These are phyloP conservation scores for Cossypha caffra DNA, from an alignment of 2,797 vertebrate genomes.

Conservation along the genomic window DNA sequence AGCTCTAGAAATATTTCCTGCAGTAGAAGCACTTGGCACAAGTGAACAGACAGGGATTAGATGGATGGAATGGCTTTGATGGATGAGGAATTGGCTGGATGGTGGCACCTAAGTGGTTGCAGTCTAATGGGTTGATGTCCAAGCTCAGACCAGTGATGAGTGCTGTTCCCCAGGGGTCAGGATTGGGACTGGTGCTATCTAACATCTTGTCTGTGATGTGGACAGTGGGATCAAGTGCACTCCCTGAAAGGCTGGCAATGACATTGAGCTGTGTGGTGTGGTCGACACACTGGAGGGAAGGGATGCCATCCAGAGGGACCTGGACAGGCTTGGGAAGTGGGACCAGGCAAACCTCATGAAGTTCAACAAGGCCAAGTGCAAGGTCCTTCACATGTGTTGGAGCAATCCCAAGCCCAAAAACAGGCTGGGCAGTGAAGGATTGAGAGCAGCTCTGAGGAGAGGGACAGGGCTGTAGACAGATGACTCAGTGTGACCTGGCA, in stretches of 20 bases:
- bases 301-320: background rate
- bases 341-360: background rate
- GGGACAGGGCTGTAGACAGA: background rate
- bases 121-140: background rate
- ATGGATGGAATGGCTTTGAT: no score
- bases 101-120: background rate
- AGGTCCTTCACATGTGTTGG: background rate
- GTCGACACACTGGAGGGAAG: accelerated
- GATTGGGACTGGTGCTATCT: background rate
- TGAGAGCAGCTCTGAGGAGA: background rate
- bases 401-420: background rate
- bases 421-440: background rate
- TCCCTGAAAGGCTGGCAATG: background rate
- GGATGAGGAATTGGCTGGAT: background rate
- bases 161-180: accelerated
- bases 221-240: background rate
- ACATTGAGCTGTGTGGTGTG: accelerated
- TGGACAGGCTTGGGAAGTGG: background rate
- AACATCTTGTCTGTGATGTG: background rate
- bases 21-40: background rate
- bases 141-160: background rate
- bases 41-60: background rate
- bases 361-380: background rate
- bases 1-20: background rate
- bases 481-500: background rate